Conservation (phyloP, 2,888 invertebrate species). For the Aporophyla lueneburgensis region DNA sequence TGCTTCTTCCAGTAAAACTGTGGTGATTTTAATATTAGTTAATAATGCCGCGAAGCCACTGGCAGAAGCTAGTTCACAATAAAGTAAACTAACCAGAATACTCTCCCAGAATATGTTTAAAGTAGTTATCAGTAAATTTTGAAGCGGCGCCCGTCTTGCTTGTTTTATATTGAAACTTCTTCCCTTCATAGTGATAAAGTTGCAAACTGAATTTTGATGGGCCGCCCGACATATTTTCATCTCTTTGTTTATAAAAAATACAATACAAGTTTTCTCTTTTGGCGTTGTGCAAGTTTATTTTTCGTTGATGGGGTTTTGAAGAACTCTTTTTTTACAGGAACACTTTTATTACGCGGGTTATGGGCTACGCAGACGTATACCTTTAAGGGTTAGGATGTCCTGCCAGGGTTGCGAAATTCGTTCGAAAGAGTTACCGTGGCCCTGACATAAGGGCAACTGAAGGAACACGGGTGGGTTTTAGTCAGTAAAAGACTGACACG, state of each 20-base stretch:
- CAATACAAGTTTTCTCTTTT: conserved; percentile 34
- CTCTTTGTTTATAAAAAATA: conserved; percentile 50
- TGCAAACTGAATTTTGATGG: conserved; percentile 70
- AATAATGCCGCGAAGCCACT: no score
- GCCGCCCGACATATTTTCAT: conserved; percentile 46
- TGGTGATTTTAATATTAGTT: not conserved
- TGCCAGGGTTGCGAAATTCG: no score
- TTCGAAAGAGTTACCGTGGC: no score
- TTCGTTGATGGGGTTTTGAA: conserved; percentile 20
- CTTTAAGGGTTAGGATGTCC: no score
- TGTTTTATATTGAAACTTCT: conserved; percentile 67
- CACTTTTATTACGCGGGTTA: not conserved
- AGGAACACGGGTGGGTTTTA: no score
- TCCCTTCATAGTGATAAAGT: conserved; percentile 59
- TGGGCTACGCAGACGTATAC: no score
- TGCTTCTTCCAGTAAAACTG: not conserved
- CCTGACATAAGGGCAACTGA: no score
- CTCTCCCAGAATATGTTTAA: conserved; percentile 53
- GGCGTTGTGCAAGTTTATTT: conserved; percentile 11
- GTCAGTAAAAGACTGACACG: no score
- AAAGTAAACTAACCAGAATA: conserved; percentile 47
- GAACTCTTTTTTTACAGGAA: not conserved
- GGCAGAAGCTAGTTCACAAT: not conserved
- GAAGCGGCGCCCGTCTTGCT: conserved; percentile 57
- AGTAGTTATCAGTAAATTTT: conserved; percentile 73